These are phyloP conservation scores for Lethrus apterus DNA, from an alignment of 1,140 invertebrate species.

Conservation along the genomic window DNA sequence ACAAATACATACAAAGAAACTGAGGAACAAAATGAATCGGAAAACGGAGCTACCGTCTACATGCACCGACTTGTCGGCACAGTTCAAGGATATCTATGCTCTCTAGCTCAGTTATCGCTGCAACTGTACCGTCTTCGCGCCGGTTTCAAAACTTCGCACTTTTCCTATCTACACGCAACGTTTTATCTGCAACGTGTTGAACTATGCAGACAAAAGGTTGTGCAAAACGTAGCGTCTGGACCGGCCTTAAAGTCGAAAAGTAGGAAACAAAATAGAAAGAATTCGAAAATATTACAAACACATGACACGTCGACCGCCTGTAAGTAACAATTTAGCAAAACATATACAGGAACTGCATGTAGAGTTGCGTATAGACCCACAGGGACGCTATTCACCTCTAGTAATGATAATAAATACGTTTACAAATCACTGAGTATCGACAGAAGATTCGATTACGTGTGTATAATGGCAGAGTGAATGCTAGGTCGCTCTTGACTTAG, in stretches of 20 bases:
- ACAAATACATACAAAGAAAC: neutral
- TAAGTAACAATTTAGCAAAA: too few relatives aligned
- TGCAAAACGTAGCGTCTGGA: slow-evolving; percentile 9
- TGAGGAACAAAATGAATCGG: neutral
- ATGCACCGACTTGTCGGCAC: neutral
- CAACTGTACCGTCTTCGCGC: slow-evolving; percentile 6
- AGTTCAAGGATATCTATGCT: neutral
- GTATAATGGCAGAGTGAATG: slow-evolving; percentile 14
- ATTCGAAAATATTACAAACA: too few relatives aligned
- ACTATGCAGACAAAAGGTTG: slow-evolving; percentile 12
- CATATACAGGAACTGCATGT: too few relatives aligned
- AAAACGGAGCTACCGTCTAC: neutral
- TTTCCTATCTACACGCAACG: slow-evolving; percentile 6
- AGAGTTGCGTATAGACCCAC: too few relatives aligned
- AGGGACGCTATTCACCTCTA: slow-evolving; percentile 9
- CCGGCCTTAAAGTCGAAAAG: neutral
- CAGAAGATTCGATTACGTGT: slow-evolving; percentile 22
- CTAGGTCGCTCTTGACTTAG: slow-evolving; percentile 19
- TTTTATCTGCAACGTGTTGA: slow-evolving; percentile 13
- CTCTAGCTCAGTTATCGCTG: slow-evolving; percentile 5
- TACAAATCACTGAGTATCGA: slow-evolving; percentile 24
- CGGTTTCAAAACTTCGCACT: slow-evolving; percentile 1
- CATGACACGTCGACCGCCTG: too few relatives aligned
- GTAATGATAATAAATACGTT: slow-evolving; percentile 24
- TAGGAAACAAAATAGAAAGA: neutral